Evolutionary conservation across 2,888 invertebrate genomes (phyloP), one percentile per base, ranked within the genome.

Genomic region (Phymatocera aterrima): DNA sequence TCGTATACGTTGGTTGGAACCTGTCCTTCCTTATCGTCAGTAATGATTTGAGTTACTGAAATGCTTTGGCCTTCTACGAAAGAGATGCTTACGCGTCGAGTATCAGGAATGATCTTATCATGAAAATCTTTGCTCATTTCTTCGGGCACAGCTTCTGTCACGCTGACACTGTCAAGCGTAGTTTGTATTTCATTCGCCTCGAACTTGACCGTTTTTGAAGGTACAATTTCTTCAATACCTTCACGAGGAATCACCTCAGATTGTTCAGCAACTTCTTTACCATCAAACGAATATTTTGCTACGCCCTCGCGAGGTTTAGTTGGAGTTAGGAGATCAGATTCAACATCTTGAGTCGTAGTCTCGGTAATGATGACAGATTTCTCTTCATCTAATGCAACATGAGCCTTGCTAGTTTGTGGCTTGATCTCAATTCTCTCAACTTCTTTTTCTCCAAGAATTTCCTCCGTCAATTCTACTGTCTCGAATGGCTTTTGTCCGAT

Each of bases 371-470:
- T 84, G 18, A 85, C 81, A 12, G 87, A 85, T 77, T 83, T 87
- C 28, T 88, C 89, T 83, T 92, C 91, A 77, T 91, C 90, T 37
- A 92, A 82, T n/a, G 85, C 84, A 18, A 90, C 82, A 10, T 85
- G 87, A 1, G 92, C 92, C 72, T 83, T 89, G 79, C 89, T 91
- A 60, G 83, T 87, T 68, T 89, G 89, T 21, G 85, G 82, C 10
- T 86, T 77, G 34, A 84, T 83, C 46, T 89, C 86, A 21, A 87
- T 82, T 34, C 91, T 88, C 12, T 89, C 88, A 51, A 84, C 85
- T 88, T 92, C 92, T 77, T 88, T 88, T 83, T 93, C 93, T n/a
- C 91, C 91, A 34, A 92, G 82, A 54, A 91, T 85, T 80, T 89
- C 89, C 84, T 92, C 91, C 3, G 87, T 89, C 51, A 86, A 83